Conservation (phyloP, 2,888 invertebrate species). For the Margaritifera margaritifera region DNA sequence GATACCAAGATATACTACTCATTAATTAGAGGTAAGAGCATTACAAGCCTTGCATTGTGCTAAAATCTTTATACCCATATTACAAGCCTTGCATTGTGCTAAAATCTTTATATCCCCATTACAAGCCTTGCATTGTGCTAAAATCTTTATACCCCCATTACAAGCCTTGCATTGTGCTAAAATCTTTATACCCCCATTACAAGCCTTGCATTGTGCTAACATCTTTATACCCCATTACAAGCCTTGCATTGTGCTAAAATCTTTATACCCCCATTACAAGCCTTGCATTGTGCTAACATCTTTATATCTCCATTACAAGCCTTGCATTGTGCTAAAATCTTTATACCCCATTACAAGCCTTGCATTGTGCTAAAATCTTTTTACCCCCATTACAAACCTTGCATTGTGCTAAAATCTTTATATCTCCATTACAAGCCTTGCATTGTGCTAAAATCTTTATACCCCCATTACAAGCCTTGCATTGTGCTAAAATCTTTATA, state of each 20-base stretch:
- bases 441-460: background rate
- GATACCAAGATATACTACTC: slow-evolving; percentile 58
- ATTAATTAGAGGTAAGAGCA: slow-evolving; percentile 59
- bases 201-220: background rate
- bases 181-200: no score
- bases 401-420: background rate
- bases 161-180: background rate
- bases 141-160: no score
- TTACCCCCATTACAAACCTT: no score
- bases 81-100: no score
- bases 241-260: background rate
- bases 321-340: background rate
- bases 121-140: background rate
- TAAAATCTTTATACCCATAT: no score
- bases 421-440: no score
- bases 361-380: background rate
- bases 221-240: no score
- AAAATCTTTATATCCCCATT: no score
- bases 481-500: no score
- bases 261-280: no score
- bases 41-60: background rate
- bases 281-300: background rate
- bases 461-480: background rate
- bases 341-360: no score
- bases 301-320: no score